Evolutionary conservation across 2,113 vertebrate genomes (phyloP), one percentile per base, ranked within the genome.

Genomic region (Puma concolor): DNA sequence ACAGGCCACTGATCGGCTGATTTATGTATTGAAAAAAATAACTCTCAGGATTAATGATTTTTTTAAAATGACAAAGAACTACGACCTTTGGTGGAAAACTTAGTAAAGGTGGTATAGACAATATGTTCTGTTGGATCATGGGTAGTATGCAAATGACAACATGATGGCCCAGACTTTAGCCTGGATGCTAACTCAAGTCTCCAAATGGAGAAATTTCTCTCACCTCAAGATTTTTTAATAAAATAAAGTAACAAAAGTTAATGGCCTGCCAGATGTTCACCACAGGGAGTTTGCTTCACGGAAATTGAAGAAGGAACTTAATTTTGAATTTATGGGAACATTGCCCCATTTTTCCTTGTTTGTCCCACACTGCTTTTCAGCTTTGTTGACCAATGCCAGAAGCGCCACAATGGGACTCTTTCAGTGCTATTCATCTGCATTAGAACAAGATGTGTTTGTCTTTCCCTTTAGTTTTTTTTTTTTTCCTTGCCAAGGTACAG

Each of bases 291-390:
- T 97, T 92, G 81, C 54, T 97, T 98, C 92, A 96, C 0, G 29
- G 90, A 98, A 98, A 97, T 38, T 96, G 77, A 98, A 97, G 88
- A 88, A 98, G 48, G 79, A 98, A 97, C 44, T 97, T 98, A 97
- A 98, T 98, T 98, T 98, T 97, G 64, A 96, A 98, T 98, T 97
- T 98, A 97, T 97, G 66, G 33, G 41, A 97, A 83, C 5, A n/a
- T 95, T 96, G 29, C 31, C 80, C 79, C 81, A 38, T 96, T 97
- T 96, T 81, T 86, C n/a, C 60, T 83, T 92, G 38, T 91, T 98
- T 97, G 85, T 90, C 97, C 88, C 83, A 66, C 4, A 15, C 71
- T 76, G 84, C 54, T 97, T 93, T 83, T 95, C 41, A 63, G 60
- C 12, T n/a, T 16, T 95, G 38, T 64, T 98, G 89, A 94, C 95